Evolutionary conservation across 2,797 vertebrate genomes (phyloP).

Genomic region (Apogon hyalosoma): DNA sequence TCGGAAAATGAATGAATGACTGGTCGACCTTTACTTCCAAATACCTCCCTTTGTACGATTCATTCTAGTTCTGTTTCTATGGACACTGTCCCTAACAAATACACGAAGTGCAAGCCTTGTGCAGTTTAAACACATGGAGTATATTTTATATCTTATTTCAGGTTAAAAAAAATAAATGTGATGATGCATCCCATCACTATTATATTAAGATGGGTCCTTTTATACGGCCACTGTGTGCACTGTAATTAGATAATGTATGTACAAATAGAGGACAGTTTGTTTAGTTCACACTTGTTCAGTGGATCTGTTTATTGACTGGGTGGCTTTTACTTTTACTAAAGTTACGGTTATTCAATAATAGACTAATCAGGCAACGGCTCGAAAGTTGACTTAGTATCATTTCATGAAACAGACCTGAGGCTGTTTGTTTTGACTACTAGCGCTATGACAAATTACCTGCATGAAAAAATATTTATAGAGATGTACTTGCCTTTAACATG

Average conservation of each 20-base stretch:
- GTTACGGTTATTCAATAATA: no score
- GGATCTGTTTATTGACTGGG: constrained; percentile 27
- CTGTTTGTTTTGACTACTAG: constrained; percentile 8
- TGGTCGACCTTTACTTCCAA: no score
- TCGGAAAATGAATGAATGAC: no score
- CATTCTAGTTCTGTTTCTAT: no score
- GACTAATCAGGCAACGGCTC: background rate
- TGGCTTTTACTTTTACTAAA: background rate
- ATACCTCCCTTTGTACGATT: no score
- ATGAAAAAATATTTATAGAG: background rate
- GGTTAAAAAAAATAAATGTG: background rate
- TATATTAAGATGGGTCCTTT: background rate
- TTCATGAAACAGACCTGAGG: background rate
- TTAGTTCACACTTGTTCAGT: constrained; percentile 12
- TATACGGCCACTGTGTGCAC: background rate
- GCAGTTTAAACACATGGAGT: background rate
- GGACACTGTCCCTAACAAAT: no score
- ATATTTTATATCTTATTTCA: background rate
- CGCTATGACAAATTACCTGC: background rate
- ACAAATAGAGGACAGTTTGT: constrained; percentile 1
- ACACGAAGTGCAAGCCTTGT: no score
- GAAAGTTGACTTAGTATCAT: constrained; percentile 1
- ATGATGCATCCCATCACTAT: background rate
- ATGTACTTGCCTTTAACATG: background rate
- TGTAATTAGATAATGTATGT: background rate